Conservation (phyloP, 1,140 invertebrate genomes). For the Neoseiulus cucumeris region DNA sequence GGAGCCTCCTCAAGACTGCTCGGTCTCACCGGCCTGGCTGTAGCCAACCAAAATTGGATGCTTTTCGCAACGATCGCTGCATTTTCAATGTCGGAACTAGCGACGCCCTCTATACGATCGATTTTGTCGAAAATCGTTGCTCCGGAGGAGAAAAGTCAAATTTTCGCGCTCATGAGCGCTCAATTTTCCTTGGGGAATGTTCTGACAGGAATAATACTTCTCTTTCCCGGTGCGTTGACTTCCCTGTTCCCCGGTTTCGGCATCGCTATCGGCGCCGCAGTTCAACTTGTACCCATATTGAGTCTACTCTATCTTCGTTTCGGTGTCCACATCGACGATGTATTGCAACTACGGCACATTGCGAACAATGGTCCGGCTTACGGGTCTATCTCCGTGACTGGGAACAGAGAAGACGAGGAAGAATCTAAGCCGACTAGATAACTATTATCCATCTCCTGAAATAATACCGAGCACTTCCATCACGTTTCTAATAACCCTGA, state of each 20-base stretch:
- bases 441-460: too few species aligned
- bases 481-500: too few species aligned
- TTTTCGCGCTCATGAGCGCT: slow-evolving; percentile 27
- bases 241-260: neutral
- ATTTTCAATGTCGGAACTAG: slow-evolving; percentile 29
- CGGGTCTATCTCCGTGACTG: too few species aligned
- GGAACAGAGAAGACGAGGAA: too few species aligned
- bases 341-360: too few species aligned
- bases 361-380: too few species aligned
- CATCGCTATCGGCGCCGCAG: neutral
- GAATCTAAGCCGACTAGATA: too few species aligned
- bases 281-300: neutral
- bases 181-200: neutral
- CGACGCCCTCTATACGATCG: slow-evolving; percentile 29
- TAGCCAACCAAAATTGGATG: slow-evolving; percentile 21
- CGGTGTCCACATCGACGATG: neutral
- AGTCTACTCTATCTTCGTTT: neutral
- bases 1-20: slow-evolving; percentile 27
- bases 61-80: slow-evolving; percentile 16
- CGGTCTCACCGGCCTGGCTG: slow-evolving; percentile 25
- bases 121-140: slow-evolving; percentile 30
- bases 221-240: neutral
- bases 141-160: slow-evolving; percentile 29
- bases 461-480: too few species aligned
- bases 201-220: neutral